phyloP scores from a whole-genome alignment of 1,140 invertebrate species.

The Triops cancriformis region DNA sequence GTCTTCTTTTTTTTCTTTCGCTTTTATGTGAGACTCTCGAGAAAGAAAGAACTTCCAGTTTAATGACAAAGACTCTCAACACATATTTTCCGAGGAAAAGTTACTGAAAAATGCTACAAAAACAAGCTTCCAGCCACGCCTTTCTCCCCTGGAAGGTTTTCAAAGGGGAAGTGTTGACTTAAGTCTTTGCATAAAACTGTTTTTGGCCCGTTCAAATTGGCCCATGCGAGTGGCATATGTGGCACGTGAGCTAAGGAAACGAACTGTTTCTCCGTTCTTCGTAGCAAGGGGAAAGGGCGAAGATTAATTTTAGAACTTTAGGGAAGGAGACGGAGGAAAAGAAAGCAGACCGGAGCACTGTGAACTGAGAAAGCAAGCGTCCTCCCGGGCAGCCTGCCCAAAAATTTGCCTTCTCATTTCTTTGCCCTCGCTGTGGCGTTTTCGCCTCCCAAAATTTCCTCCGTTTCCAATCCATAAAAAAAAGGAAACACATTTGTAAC shows the following conservation, averaged over 20 bases:
- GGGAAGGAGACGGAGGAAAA: conserved; percentile 4
- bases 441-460: neutral
- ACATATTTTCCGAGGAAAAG: neutral
- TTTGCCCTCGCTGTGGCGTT: neutral
- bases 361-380: conserved; percentile 8
- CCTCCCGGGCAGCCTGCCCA: conserved; percentile 3
- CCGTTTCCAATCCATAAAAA: neutral
- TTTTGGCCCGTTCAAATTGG: conserved; percentile 1
- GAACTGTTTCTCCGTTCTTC: neutral
- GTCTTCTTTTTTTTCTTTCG: conserved; percentile 40
- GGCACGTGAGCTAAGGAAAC: conserved; percentile 6
- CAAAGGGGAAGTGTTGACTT: neutral
- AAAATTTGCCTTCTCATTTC: conserved; percentile 10
- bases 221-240: neutral
- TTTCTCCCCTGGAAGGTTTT: neutral
- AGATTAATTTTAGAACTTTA: conserved; percentile 6
- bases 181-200: neutral
- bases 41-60: neutral
- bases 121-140: neutral
- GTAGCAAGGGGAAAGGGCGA: neutral
- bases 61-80: conserved; percentile 3
- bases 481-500: neutral
- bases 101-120: neutral
- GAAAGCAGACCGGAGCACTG: conserved; percentile 2
- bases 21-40: neutral